Evolutionary conservation across 2,888 invertebrate genomes (phyloP).

Genomic region (Balanococcus diminutus): DNA sequence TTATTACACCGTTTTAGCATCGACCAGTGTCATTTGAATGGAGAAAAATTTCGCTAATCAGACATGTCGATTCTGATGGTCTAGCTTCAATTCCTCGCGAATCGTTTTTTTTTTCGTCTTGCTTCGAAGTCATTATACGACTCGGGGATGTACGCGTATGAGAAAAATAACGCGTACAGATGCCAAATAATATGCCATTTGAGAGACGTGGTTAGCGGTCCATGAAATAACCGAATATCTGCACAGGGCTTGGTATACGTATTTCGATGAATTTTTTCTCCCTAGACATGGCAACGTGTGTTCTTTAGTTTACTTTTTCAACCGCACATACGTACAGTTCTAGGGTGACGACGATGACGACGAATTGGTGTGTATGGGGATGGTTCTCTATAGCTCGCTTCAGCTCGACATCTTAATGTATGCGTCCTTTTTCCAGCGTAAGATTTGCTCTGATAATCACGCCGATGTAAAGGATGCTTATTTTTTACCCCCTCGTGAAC

Average conservation of each 20-base stretch:
- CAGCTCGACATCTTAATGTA: background rate
- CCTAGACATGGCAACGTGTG: background rate
- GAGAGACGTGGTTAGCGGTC: conserved; percentile 10
- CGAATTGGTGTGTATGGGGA: background rate
- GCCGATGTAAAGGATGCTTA: background rate
- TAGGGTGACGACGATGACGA: background rate
- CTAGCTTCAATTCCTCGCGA: background rate
- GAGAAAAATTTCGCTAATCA: background rate
- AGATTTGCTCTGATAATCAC: conserved; percentile 27
- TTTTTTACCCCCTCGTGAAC: background rate
- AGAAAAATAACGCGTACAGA: background rate
- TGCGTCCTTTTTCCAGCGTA: background rate
- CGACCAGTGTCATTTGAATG: background rate
- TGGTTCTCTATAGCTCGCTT: too few relatives aligned
- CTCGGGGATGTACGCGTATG: background rate
- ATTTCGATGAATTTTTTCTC: background rate
- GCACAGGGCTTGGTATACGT: background rate
- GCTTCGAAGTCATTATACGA: background rate
- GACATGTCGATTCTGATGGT: background rate
- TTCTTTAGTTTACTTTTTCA: background rate
- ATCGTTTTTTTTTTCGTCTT: background rate
- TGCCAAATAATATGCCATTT: background rate
- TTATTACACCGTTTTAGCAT: background rate
- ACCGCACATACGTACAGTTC: background rate
- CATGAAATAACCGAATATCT: conserved; percentile 23